These are phyloP conservation scores for Corvus hawaiiensis DNA, from an alignment of 2,113 vertebrate genomes.

Conservation along the genomic window DNA sequence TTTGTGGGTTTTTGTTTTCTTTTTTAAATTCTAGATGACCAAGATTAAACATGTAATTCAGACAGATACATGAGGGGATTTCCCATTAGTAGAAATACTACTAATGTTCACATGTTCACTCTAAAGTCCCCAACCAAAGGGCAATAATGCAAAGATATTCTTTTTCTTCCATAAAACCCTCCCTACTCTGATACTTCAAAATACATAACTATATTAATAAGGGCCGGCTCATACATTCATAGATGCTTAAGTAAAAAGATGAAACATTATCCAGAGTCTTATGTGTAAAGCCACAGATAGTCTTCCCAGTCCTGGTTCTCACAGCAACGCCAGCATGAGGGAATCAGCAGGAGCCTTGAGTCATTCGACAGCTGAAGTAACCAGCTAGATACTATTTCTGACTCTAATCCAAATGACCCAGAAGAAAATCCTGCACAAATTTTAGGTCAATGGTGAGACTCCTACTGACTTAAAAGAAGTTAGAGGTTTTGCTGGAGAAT, in stretches of 20 bases:
- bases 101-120: not conserved
- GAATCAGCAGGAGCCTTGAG: conserved; percentile 29
- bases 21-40: not conserved
- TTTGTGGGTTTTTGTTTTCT: not conserved
- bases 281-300: conserved; percentile 15
- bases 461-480: not conserved
- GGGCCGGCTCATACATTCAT: not conserved
- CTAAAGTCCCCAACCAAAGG: not conserved
- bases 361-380: conserved; percentile 1
- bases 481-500: not conserved
- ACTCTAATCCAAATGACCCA: not conserved
- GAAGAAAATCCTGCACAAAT: not conserved
- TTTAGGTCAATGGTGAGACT: not conserved
- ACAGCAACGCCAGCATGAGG: not conserved
- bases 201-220: not conserved
- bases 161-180: not conserved
- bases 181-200: not conserved
- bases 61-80: not conserved
- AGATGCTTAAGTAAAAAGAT: not conserved
- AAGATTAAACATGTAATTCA: not conserved
- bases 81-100: not conserved
- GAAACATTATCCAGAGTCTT: not conserved
- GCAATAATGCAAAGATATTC: not conserved
- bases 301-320: not conserved
- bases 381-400: not conserved